These are phyloP conservation scores for Octopus bimaculoides DNA, from an alignment of 1,140 invertebrate genomes.

Conservation along the genomic window DNA sequence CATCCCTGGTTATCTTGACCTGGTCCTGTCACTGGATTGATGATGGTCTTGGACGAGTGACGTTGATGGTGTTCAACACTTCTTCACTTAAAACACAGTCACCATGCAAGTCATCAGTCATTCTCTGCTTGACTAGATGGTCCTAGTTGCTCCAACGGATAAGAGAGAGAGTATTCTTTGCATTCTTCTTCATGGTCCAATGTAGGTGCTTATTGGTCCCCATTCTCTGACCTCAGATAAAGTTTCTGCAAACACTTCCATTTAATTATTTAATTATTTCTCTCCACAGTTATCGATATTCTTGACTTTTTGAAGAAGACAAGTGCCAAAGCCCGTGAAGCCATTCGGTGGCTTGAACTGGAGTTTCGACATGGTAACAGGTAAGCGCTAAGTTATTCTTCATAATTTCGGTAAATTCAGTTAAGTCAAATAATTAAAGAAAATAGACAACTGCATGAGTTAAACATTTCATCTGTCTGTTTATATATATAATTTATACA, in stretches of 20 bases:
- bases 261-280: conserved; percentile 33
- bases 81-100: no score
- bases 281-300: conserved; percentile 74
- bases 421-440: background rate
- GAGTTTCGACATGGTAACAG: conserved; percentile 82
- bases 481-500: background rate
- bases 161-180: no score
- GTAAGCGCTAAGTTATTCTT: conserved; percentile 55
- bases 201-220: background rate
- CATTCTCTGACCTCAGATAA: background rate
- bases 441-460: background rate
- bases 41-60: no score
- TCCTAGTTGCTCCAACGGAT: no score
- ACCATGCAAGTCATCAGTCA: no score
- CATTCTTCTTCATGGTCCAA: background rate
- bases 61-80: no score
- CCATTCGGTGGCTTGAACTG: conserved; percentile 85
- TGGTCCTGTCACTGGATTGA: no score
- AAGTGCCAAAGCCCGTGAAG: conserved; percentile 74
- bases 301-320: conserved; percentile 82
- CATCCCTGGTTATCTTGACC: no score
- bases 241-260: background rate
- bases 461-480: background rate
- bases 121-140: no score
- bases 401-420: background rate